Evolutionary conservation across 2,797 vertebrate species (phyloP).

Genomic region (Capromys pilorides): DNA sequence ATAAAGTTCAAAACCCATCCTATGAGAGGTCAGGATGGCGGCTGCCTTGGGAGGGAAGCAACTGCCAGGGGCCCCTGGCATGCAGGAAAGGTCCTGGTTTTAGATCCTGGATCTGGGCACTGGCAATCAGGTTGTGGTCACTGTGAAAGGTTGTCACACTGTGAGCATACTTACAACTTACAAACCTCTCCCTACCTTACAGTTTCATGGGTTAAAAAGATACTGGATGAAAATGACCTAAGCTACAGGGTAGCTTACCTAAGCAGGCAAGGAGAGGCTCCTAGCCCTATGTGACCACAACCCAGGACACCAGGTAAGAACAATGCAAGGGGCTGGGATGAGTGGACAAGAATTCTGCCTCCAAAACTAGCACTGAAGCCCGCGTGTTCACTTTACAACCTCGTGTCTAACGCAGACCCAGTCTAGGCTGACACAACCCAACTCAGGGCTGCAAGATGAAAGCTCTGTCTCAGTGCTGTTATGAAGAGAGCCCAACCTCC

Average conservation of each 20-base stretch:
- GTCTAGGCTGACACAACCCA: neutral
- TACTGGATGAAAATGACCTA: neutral
- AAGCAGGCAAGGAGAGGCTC: neutral
- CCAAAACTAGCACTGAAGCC: neutral
- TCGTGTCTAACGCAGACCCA: neutral
- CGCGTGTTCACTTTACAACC: neutral
- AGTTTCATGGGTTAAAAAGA: neutral
- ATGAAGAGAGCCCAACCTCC: neutral
- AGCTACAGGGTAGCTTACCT: neutral
- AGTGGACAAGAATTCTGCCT: neutral
- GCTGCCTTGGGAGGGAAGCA: neutral
- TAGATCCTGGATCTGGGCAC: fast-evolving
- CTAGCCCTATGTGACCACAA: neutral
- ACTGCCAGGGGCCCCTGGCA: neutral
- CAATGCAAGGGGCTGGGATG: neutral
- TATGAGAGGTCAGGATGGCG: neutral
- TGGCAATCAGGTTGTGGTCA: neutral
- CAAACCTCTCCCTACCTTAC: neutral
- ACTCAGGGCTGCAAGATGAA: neutral
- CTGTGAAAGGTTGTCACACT: neutral
- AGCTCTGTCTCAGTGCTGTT: neutral
- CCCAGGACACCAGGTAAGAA: neutral
- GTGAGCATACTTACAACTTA: neutral
- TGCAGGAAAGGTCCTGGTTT: neutral
- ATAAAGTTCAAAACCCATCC: neutral